Evolutionary conservation across 2,888 invertebrate genomes (phyloP).

Genomic region (Hypomecis atomaria): DNA sequence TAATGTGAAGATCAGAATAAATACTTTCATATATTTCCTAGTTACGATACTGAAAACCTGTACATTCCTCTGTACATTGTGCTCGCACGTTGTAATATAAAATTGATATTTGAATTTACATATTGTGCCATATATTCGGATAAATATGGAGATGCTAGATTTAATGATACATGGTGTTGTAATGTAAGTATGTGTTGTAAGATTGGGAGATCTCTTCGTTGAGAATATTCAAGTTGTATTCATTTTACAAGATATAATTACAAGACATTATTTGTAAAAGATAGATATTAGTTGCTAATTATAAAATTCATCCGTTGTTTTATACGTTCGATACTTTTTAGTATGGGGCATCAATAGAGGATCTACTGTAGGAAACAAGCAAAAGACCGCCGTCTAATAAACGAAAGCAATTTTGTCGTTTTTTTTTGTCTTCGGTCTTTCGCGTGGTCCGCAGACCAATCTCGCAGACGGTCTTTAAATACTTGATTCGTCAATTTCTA

Average conservation of each 20-base stretch:
- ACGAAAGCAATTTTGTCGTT: too few species aligned
- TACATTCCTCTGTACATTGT: conserved; percentile 17
- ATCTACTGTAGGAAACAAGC: too few species aligned
- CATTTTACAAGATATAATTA: not conserved
- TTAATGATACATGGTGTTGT: conserved; percentile 25
- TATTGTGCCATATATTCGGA: conserved; percentile 34
- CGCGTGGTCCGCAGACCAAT: too few species aligned
- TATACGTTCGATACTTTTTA: too few species aligned
- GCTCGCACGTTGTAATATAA: conserved; percentile 34
- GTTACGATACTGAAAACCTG: conserved; percentile 20
- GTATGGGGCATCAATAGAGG: too few species aligned
- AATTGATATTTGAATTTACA: conserved; percentile 42
- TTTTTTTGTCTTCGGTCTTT: too few species aligned
- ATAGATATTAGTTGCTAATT: too few species aligned
- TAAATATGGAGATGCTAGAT: conserved; percentile 26
- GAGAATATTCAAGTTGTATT: not conserved
- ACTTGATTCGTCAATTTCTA: too few species aligned
- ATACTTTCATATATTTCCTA: not conserved
- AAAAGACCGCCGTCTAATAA: too few species aligned
- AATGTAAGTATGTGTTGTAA: not conserved
- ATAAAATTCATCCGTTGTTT: too few species aligned
- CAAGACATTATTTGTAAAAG: not conserved
- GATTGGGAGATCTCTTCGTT: conserved; percentile 1
- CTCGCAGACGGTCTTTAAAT: too few species aligned
- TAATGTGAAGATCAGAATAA: too few species aligned